Base-by-base conservation (phyloP, 2,113 vertebrate genomes). In the Arothron firmamentum region DNA sequence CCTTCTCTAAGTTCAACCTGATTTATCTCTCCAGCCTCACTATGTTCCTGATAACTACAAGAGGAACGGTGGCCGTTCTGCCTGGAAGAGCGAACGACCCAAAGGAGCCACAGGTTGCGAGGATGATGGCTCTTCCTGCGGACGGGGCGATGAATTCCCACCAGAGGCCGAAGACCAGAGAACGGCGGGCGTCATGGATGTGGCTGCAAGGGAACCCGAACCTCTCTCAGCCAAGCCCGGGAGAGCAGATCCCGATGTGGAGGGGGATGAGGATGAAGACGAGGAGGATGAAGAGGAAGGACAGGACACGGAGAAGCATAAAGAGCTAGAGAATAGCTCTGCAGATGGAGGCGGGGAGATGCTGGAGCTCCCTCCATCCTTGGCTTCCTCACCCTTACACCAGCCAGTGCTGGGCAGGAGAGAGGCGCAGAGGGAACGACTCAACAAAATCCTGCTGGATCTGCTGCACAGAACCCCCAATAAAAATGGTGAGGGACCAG, bases 31-130 rank as follows among this genome's bases (percentile, higher is more conserved):
- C 42, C 59, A 99, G 97, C 97, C 97, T 87, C 97, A 99, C 86
- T 96, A 98, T 4, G 95, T 99, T 59, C 97, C 97, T 3, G 96
- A 99, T 90, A 99, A 95, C 90, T 99, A 98, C 89, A 99, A 98
- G 91, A 92, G 97, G 70, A 98, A 98, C 0, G 96, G 97, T 9
- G 97, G 97, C 17, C 93, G 96, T 19, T 98, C 96, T 0, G 95
- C 96, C 42, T 99, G 96, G 96, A 99, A 99, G 79, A 94, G 91
- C 0, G 95, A 98, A 28, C 92, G 92, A 20, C 90, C 94, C 3
- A 99, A 99, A 84, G 89, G 84, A 12, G 58, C 62, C 0, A 67
- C 56, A 9, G 68, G 79, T 62, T 86, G 85, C 7, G 90, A 92
- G 18, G 90, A 91, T 4, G 88, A 90, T 25, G 85, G 70, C 25